Conservation (phyloP, 2,888 invertebrate species). For the Sisyra nigra region DNA sequence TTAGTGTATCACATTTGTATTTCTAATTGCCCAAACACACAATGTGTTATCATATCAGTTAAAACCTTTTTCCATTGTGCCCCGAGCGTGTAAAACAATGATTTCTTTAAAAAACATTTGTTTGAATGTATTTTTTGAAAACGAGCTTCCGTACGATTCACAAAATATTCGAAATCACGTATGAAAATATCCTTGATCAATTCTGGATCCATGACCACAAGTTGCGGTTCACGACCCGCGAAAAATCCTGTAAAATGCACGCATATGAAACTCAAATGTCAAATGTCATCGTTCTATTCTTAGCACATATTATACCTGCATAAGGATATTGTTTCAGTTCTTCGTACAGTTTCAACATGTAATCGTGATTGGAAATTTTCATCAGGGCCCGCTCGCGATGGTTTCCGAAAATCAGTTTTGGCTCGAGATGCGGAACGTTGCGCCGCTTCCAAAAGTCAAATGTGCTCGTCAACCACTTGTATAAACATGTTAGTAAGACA, state of each 20-base stretch:
- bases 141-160: conserved; percentile 19
- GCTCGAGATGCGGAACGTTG: conserved; percentile 16
- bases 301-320: background rate
- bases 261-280: no score
- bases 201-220: conserved; percentile 20
- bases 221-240: conserved; percentile 11
- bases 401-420: conserved; percentile 18
- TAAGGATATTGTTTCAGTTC: conserved; percentile 12
- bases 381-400: conserved; percentile 11
- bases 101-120: conserved; percentile 18
- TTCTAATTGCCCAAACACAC: no score
- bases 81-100: conserved; percentile 19
- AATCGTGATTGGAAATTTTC: conserved; percentile 6
- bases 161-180: conserved; percentile 22
- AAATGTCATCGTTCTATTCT: background rate
- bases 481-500: background rate
- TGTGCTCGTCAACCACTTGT: background rate
- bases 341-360: conserved; percentile 13
- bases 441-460: conserved; percentile 18
- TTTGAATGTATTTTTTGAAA: no score
- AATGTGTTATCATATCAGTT: no score
- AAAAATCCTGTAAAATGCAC: background rate
- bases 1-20: no score
- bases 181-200: conserved; percentile 21
- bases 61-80: conserved; percentile 25